phyloP scores from a whole-genome alignment of 2,113 vertebrate genomes.

The Ia io region DNA sequence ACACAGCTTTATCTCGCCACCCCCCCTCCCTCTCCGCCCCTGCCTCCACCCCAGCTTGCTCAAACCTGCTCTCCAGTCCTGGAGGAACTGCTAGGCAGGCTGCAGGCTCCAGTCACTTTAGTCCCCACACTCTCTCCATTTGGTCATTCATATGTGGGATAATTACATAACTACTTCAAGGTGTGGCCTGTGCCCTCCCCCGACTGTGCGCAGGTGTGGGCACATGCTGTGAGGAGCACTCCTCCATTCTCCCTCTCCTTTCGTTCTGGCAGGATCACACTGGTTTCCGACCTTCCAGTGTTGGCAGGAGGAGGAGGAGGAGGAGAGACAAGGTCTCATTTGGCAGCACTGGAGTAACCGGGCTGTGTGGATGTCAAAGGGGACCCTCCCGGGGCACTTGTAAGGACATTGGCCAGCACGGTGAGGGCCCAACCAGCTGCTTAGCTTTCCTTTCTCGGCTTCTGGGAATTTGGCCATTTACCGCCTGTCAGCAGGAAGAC shows the following conservation, averaged over 20 bases:
- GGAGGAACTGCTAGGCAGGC: fast-evolving
- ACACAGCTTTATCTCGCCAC: background rate
- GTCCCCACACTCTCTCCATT: background rate
- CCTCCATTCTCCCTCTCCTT: background rate
- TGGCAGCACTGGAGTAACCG: fast-evolving
- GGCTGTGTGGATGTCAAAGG: background rate
- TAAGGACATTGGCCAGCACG: background rate
- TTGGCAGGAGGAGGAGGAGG: no score
- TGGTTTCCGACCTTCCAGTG: background rate
- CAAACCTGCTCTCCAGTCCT: background rate
- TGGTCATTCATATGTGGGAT: no score
- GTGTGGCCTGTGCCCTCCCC: background rate
- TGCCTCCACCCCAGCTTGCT: fast-evolving
- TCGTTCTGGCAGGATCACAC: background rate
- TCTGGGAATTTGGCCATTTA: fast-evolving
- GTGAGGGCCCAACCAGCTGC: fast-evolving
- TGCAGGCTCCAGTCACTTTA: fast-evolving
- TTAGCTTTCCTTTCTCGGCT: background rate
- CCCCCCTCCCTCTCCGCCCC: no score
- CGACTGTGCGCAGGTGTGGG: fast-evolving
- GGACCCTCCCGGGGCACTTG: background rate
- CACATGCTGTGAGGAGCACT: background rate
- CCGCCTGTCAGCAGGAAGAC: background rate
- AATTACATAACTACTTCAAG: background rate
- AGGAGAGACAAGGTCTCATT: background rate